These are phyloP conservation scores for Hydrozoanthus tunicans DNA, from an alignment of 64 coral and sea anemone species.

Conservation along the genomic window DNA sequence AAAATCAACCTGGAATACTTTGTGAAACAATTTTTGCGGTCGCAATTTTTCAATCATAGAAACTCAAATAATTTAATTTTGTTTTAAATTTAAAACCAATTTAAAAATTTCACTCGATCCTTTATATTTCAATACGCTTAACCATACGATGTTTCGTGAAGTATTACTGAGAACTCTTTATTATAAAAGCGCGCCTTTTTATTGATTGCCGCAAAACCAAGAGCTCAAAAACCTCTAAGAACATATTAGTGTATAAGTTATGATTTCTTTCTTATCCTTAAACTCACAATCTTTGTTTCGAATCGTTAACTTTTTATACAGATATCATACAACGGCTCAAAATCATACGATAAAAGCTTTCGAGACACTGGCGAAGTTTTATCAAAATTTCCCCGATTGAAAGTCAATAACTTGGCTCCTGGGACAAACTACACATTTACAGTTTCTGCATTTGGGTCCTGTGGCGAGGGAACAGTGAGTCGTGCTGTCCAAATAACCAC, in stretches of 20 bases:
- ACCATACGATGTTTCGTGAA: too few species aligned
- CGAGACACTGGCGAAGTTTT: not conserved
- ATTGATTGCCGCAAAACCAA: not conserved
- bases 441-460: constrained; percentile 3
- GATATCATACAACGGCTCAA: constrained; percentile 12
- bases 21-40: too few species aligned
- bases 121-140: too few species aligned
- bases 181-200: too few species aligned
- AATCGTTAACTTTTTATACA: not conserved
- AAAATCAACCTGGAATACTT: too few species aligned
- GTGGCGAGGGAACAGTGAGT: not conserved
- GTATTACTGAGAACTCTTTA: too few species aligned
- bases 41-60: too few species aligned
- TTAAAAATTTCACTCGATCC: too few species aligned
- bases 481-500: not conserved
- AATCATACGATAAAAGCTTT: not conserved
- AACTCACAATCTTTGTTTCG: too few species aligned
- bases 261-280: not conserved
- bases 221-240: not conserved
- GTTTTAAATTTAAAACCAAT: too few species aligned
- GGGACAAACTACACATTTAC: constrained; percentile 10
- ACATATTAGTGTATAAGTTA: not conserved
- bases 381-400: not conserved
- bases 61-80: too few species aligned
- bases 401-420: not conserved